Base-by-base conservation (phyloP, 2,797 vertebrate genomes). In the Catharus ustulatus region DNA sequence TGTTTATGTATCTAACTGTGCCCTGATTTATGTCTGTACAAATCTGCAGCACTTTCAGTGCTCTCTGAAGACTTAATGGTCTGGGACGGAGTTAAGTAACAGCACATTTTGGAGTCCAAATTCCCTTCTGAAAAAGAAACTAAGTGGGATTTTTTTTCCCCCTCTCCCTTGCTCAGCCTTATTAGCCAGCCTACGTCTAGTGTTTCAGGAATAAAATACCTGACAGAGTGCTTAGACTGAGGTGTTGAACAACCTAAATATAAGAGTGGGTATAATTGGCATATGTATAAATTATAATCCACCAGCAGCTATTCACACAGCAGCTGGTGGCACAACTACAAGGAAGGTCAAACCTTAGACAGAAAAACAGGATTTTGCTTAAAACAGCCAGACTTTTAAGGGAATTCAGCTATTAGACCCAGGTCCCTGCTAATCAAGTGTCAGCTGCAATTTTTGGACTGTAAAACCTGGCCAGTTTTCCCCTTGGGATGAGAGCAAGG, bases 401-500 rank as follows among this genome's bases (percentile, higher is more conserved):
- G 20, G 18, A 84, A 74, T 93, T 81, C 38, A 86, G 34, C 42
- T 64, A 29, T 48, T 68, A 63, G 42, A 72, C 6, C 9, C 32
- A 71, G 22, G 45, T 74, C n/a, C 16, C 29, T 81, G 69, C 16
- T 90, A 69, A 19, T 62, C 58, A 43, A 51, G 48, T 22, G 61
- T 29, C 86, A 94, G 48, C 55, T 76, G 38, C 43, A 24, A 38
- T 78, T 89, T 87, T 87, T 51, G 69, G 27, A 45, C 19, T 38
- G 19, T 62, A 89, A 91, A 87, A 76, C 15, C 52, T 79, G 45
- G 8, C 19, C 54, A 29, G 15, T 57, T 89, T 92, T 78, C 38
- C 52, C 51, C 26, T 38, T 20, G 45, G 62, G 45, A 63, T 59
- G 40, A 88, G 14, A 27, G 15, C 66, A 82, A 76, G 34, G 21